Percentiles rank a stretch among this genome's conserved stretches.
Evolutionary conservation across 2,797 vertebrate species (phyloP).

Genomic region (Columba guinea): DNA sequence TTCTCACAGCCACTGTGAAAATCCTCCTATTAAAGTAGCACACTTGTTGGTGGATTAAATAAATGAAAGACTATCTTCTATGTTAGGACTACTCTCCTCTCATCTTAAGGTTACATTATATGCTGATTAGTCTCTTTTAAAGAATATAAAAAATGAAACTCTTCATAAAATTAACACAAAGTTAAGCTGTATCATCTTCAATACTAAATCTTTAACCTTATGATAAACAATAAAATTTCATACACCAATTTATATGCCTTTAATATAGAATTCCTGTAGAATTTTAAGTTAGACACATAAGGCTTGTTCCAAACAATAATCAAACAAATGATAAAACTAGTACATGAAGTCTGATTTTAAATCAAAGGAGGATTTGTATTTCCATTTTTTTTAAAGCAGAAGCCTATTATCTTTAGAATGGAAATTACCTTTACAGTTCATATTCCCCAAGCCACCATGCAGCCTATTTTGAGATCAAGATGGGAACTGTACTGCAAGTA

Average conservation of each 20-base stretch:
- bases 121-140: background rate
- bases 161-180: background rate
- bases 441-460: background rate
- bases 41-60: background rate
- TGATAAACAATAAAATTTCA: background rate
- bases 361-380: background rate
- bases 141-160: background rate
- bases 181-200: background rate
- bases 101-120: background rate
- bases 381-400: background rate
- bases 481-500: background rate
- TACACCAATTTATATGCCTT: background rate
- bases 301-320: background rate
- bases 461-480: background rate
- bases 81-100: background rate
- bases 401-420: background rate
- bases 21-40: background rate
- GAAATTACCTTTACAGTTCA: background rate
- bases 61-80: background rate
- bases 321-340: background rate
- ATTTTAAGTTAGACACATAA: background rate
- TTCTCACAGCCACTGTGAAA: background rate
- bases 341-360: background rate
- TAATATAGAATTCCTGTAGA: background rate
- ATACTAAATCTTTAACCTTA: background rate